These are phyloP conservation scores for Ricordea florida DNA, from an alignment of 92 coral and sea anemone genomes.

Conservation along the genomic window DNA sequence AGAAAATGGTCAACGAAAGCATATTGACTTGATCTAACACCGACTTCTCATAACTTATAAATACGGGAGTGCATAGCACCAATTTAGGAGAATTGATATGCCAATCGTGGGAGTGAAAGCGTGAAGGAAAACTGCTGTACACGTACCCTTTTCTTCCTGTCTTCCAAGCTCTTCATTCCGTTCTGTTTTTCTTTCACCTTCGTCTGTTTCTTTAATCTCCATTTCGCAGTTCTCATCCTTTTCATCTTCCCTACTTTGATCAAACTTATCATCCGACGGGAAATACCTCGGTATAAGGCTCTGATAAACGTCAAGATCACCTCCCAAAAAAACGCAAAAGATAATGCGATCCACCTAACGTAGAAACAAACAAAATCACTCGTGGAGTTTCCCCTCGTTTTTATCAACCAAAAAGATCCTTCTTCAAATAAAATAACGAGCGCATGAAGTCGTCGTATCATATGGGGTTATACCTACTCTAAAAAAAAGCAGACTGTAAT, in stretches of 20 bases:
- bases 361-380: background rate
- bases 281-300: conserved; percentile 70
- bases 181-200: background rate
- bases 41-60: too few relatives aligned
- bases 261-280: conserved; percentile 39
- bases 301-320: conserved; percentile 71
- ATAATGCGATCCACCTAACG: conserved; percentile 88
- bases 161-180: background rate
- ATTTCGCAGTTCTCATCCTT: background rate
- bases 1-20: too few relatives aligned
- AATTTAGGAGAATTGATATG: too few relatives aligned
- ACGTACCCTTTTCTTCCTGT: background rate
- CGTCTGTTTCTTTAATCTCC: background rate
- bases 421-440: too few relatives aligned
- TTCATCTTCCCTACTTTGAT: background rate
- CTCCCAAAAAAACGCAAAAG: conserved; percentile 83
- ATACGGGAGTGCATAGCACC: too few relatives aligned
- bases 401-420: too few relatives aligned
- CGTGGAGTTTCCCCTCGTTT: too few relatives aligned
- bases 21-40: too few relatives aligned
- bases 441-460: too few relatives aligned
- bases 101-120: too few relatives aligned
- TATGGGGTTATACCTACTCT: too few relatives aligned
- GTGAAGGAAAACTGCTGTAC: background rate
- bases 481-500: too few relatives aligned